Percentiles rank a stretch among this genome's conserved stretches.
Conservation (phyloP, 1,140 invertebrate genomes). For the Pissodes strobi region DNA sequence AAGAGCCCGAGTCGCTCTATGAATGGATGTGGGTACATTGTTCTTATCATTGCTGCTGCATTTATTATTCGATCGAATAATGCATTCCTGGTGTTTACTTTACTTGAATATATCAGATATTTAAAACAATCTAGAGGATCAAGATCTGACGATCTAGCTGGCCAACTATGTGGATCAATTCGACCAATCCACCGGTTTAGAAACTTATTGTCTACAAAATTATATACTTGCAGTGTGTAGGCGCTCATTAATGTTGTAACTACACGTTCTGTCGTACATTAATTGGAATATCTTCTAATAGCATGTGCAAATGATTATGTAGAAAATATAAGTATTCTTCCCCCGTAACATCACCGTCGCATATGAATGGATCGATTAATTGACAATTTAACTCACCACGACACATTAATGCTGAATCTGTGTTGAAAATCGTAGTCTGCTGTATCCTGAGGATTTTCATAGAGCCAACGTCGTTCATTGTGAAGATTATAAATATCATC, state of each 20-base stretch:
- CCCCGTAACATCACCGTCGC: neutral
- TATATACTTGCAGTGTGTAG: too few relatives aligned
- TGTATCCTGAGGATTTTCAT: conserved; percentile 8
- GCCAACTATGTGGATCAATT: too few relatives aligned
- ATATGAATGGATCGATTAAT: conserved; percentile 5
- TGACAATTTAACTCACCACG: neutral
- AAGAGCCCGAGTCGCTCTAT: neutral
- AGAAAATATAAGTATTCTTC: conserved; percentile 3
- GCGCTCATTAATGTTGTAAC: too few relatives aligned
- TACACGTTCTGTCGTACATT: too few relatives aligned
- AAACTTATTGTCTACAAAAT: too few relatives aligned
- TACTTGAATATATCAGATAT: neutral
- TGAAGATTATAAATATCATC: conserved; percentile 20
- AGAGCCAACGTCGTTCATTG: conserved; percentile 13
- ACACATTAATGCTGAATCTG: conserved; percentile 12
- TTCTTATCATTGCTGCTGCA: neutral
- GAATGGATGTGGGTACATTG: neutral
- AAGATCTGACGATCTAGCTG: too few relatives aligned
- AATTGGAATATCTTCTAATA: too few relatives aligned
- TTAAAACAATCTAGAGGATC: too few relatives aligned
- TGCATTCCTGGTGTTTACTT: neutral
- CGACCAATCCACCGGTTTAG: too few relatives aligned
- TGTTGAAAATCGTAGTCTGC: conserved; percentile 17
- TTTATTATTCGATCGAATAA: neutral
- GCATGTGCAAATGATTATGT: neutral